These are phyloP conservation scores for Cherax destructor DNA, from an alignment of 1,140 invertebrate genomes.

Conservation along the genomic window DNA sequence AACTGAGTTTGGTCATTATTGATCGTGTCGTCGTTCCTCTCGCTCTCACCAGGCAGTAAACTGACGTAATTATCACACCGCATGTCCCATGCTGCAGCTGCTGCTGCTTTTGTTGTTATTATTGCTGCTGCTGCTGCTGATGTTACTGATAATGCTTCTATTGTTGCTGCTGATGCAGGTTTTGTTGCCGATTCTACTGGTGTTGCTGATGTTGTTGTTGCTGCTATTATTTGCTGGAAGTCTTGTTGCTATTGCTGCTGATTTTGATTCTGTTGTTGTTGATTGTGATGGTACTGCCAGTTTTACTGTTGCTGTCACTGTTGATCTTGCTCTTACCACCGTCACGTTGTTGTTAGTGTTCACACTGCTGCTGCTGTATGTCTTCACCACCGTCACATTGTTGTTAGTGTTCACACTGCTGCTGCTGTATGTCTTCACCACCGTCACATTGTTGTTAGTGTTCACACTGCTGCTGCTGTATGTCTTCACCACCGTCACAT, in stretches of 20 bases:
- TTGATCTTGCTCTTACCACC: too few relatives aligned
- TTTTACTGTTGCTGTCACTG: background rate
- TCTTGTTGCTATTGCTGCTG: background rate
- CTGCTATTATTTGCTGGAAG: background rate
- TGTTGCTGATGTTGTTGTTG: background rate
- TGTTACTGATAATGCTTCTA: too few relatives aligned
- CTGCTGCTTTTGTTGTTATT: background rate
- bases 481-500: too few relatives aligned
- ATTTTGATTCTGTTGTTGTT: background rate
- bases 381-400: too few relatives aligned
- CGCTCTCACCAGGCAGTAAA: background rate
- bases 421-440: too few relatives aligned
- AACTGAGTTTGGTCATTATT: slow-evolving; percentile 23
- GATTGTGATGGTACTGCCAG: background rate
- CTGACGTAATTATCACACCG: background rate
- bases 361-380: too few relatives aligned
- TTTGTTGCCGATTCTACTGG: too few relatives aligned
- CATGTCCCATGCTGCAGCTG: background rate
- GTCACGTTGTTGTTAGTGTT: too few relatives aligned
- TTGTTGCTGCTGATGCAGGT: too few relatives aligned
- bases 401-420: too few relatives aligned
- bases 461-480: too few relatives aligned
- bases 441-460: too few relatives aligned
- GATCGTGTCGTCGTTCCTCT: background rate
- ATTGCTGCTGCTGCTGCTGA: background rate